phyloP scores from a whole-genome alignment of 2,888 invertebrate genomes.

The Oxycera nigricornis region DNA sequence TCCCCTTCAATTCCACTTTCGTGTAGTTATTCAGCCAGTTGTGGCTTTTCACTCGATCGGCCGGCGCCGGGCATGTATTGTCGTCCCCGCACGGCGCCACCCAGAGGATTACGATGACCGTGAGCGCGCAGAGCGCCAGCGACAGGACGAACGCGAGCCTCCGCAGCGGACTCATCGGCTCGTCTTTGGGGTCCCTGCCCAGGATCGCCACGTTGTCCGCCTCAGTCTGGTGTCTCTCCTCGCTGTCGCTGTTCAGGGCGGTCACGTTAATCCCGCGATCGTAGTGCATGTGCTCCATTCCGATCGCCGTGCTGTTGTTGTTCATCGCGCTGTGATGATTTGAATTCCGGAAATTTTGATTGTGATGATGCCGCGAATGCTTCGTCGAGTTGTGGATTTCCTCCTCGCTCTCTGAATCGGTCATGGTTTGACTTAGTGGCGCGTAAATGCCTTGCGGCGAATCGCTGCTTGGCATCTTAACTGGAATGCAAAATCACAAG shows the following conservation, averaged over 20 bases:
- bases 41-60: constrained; percentile 67
- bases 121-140: constrained; percentile 73
- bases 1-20: constrained; percentile 73
- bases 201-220: constrained; percentile 61
- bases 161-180: constrained; percentile 72
- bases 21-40: constrained; percentile 75
- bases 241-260: constrained; percentile 58
- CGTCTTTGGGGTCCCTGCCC: constrained; percentile 61
- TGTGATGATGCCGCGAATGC: constrained; percentile 48
- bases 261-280: constrained; percentile 53
- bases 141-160: constrained; percentile 75
- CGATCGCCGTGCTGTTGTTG: constrained; percentile 41
- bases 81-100: constrained; percentile 77
- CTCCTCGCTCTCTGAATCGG: constrained; percentile 81
- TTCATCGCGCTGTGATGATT: constrained; percentile 52
- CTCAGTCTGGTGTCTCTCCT: constrained; percentile 55
- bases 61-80: constrained; percentile 68
- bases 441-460: constrained; percentile 70
- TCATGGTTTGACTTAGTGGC: constrained; percentile 77
- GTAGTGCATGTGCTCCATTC: constrained; percentile 34
- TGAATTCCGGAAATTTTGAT: constrained; percentile 48
- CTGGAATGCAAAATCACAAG: constrained; percentile 47
- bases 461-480: constrained; percentile 61
- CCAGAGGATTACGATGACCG: constrained; percentile 77
- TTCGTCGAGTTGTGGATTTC: constrained; percentile 63